A percentile compares a stretch with the other conserved stretches of the same genome.
Evolutionary conservation across 2,888 invertebrate genomes (phyloP).

Genomic region (Hetaerina titia): DNA sequence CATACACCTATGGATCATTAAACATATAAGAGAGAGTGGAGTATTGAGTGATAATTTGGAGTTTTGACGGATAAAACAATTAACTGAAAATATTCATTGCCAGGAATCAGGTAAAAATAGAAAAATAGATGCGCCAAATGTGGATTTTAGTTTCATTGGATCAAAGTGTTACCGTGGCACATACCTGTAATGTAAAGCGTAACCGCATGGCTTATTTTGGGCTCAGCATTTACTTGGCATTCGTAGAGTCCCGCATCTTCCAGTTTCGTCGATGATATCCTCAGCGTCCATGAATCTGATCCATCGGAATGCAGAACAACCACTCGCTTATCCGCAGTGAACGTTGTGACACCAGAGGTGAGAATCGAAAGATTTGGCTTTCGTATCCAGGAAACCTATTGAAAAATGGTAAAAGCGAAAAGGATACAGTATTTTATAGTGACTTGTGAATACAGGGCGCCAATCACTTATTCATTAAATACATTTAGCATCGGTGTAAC

Average conservation of each 20-base stretch:
- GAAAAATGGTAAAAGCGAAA: slow-evolving; percentile 67
- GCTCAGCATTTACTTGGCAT: slow-evolving; percentile 88
- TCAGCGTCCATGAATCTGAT: slow-evolving; percentile 81
- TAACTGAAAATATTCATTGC: not conserved
- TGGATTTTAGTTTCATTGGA: not conserved
- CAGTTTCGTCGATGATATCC: slow-evolving; percentile 81
- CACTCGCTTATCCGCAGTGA: slow-evolving; percentile 85
- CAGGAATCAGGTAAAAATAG: not conserved
- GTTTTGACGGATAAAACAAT: not conserved
- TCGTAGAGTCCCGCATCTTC: slow-evolving; percentile 85
- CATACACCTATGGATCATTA: not conserved
- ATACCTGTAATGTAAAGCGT: slow-evolving; percentile 83
- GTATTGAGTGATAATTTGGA: too few species aligned
- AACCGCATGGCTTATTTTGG: slow-evolving; percentile 85
- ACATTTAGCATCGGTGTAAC: too few species aligned
- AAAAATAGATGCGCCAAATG: not conserved
- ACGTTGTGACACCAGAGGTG: slow-evolving; percentile 82
- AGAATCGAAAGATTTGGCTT: slow-evolving; percentile 85
- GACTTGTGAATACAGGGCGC: not conserved
- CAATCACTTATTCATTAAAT: too few species aligned
- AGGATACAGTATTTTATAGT: not conserved
- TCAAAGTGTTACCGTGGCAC: slow-evolving; percentile 70
- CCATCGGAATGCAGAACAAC: slow-evolving; percentile 79
- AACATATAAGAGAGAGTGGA: not conserved
- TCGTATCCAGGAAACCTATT: slow-evolving; percentile 87